phyloP scores from a whole-genome alignment of 2,113 vertebrate genomes.

The Cepphus grylle region DNA sequence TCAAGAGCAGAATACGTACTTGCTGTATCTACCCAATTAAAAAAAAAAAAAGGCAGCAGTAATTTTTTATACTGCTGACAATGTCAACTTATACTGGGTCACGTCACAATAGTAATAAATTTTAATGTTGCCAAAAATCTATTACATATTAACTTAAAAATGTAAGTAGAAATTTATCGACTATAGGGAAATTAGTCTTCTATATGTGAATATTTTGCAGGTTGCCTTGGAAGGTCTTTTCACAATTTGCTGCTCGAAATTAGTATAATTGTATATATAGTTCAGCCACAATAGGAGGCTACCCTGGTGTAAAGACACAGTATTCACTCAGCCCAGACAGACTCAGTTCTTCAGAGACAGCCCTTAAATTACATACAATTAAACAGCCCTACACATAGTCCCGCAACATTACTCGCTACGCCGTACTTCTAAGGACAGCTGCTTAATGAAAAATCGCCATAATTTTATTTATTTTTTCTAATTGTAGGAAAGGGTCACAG shows the following conservation, averaged over 20 bases:
- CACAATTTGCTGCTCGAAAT: not conserved
- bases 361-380: not conserved
- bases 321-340: not conserved
- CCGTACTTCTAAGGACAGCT: not conserved
- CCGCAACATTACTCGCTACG: not conserved
- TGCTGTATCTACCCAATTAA: not conserved
- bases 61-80: slow-evolving; percentile 6
- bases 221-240: not conserved
- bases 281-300: not conserved
- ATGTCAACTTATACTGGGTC: not conserved
- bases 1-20: not conserved
- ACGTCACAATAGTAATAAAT: not conserved
- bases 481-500: not conserved
- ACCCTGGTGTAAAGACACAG: not conserved
- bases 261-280: not conserved
- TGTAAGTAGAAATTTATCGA: not conserved
- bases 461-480: not conserved
- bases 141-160: not conserved
- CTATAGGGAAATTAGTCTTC: not conserved
- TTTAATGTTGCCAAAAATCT: not conserved
- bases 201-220: not conserved
- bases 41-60: not conserved
- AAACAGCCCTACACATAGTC: not conserved
- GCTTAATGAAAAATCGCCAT: not conserved
- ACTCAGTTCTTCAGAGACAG: not conserved